Evolutionary conservation across 2,888 invertebrate species (phyloP).

Genomic region (Schrankia costaestrigalis): DNA sequence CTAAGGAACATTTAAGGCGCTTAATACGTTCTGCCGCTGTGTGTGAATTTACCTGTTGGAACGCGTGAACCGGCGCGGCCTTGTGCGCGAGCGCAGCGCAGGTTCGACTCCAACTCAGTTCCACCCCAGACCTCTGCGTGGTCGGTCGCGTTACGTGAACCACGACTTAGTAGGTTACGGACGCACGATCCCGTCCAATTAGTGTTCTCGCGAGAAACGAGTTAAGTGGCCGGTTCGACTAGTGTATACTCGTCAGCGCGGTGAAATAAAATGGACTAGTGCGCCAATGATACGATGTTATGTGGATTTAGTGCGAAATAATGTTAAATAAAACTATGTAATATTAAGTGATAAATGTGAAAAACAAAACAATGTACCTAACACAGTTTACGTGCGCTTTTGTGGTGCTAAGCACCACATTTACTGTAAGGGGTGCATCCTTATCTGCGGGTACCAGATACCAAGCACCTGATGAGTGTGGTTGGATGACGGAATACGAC

Average conservation of each 20-base stretch:
- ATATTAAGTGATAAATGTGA: slow-evolving; percentile 65
- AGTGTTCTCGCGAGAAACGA: slow-evolving; percentile 77
- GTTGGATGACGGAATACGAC: slow-evolving; percentile 86
- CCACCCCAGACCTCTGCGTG: slow-evolving; percentile 75
- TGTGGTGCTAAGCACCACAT: slow-evolving; percentile 65
- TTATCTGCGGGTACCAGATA: slow-evolving; percentile 82
- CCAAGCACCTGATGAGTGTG: slow-evolving; percentile 90
- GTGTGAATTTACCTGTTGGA: slow-evolving; percentile 80
- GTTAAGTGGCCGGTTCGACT: slow-evolving; percentile 76
- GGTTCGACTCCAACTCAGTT: slow-evolving; percentile 74
- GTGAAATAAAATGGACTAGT: slow-evolving; percentile 62
- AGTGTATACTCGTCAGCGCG: slow-evolving; percentile 59
- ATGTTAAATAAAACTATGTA: slow-evolving; percentile 70
- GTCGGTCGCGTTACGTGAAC: slow-evolving; percentile 64
- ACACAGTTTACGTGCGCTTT: slow-evolving; percentile 63
- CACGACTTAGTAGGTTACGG: slow-evolving; percentile 45
- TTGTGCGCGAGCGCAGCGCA: slow-evolving; percentile 81
- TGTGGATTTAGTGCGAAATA: slow-evolving; percentile 62
- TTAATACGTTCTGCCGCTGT: slow-evolving; percentile 56
- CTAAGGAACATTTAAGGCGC: slow-evolving; percentile 51
- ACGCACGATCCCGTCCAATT: slow-evolving; percentile 75
- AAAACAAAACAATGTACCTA: slow-evolving; percentile 66
- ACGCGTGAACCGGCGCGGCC: slow-evolving; percentile 81
- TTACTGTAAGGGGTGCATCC: slow-evolving; percentile 68
- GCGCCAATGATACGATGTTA: slow-evolving; percentile 51